Conservation (phyloP, 1,140 invertebrate species). For the Euschistus heros region DNA sequence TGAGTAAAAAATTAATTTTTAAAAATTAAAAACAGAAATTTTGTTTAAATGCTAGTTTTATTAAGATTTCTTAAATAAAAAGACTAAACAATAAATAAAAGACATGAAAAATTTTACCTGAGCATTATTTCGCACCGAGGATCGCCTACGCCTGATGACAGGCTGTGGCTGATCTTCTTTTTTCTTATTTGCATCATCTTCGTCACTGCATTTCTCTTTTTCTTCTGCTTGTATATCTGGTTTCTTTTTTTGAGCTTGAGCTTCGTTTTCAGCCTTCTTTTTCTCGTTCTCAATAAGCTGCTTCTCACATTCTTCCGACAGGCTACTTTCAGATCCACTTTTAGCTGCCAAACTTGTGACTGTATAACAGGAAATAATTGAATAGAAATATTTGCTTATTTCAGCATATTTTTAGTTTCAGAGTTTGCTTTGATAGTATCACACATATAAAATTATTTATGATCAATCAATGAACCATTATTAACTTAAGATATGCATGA, state of each 20-base stretch:
- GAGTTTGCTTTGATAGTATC: too few relatives aligned
- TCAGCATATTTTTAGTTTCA: too few relatives aligned
- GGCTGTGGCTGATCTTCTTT: conserved; percentile 21
- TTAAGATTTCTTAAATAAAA: too few relatives aligned
- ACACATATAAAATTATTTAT: too few relatives aligned
- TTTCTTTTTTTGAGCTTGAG: conserved; percentile 28
- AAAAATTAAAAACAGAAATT: too few relatives aligned
- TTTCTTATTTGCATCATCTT: conserved; percentile 37
- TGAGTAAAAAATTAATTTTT: too few relatives aligned
- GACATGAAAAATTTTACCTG: conserved; percentile 15
- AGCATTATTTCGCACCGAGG: conserved; percentile 47
- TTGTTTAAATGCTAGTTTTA: too few relatives aligned
- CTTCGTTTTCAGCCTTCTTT: conserved; percentile 20
- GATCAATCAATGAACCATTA: too few relatives aligned
- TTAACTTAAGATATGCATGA: too few relatives aligned
- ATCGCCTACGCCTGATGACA: conserved; percentile 45
- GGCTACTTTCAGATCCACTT: conserved; percentile 74
- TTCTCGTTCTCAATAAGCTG: conserved; percentile 19
- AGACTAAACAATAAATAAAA: not conserved
- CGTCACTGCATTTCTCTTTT: conserved; percentile 53
- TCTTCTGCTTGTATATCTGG: conserved; percentile 47
- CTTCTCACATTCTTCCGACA: conserved; percentile 52
- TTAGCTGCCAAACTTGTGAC: conserved; percentile 44
- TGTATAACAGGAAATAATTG: not conserved
- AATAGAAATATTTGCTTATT: too few relatives aligned